phyloP scores from a whole-genome alignment of 1,140 invertebrate species.

The Leptinotarsa defecta region DNA sequence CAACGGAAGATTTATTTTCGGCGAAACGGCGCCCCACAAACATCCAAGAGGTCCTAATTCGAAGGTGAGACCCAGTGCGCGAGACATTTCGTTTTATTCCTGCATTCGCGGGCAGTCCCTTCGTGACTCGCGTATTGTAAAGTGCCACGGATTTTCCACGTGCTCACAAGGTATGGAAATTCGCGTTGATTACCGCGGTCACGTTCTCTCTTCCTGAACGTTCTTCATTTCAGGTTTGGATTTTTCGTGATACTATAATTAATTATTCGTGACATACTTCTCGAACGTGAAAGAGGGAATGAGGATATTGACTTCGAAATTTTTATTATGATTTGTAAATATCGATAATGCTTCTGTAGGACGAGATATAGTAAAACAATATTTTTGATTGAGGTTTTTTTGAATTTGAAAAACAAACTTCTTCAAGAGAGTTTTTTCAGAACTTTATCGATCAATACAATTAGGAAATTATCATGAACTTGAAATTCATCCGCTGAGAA shows the following conservation, averaged over 20 bases:
- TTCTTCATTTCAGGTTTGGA: conserved; percentile 7
- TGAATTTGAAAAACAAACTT: too few relatives aligned
- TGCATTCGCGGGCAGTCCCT: conserved; percentile 31
- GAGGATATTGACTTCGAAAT: too few relatives aligned
- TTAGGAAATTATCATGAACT: too few relatives aligned
- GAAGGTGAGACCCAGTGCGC: conserved; percentile 18
- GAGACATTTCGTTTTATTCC: conserved; percentile 26
- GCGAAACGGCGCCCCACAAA: conserved; percentile 2
- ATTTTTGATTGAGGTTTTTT: too few relatives aligned
- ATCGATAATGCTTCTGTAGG: too few relatives aligned
- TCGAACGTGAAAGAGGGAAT: neutral
- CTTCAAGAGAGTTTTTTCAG: too few relatives aligned
- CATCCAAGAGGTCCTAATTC: conserved; percentile 21
- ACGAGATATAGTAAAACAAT: too few relatives aligned
- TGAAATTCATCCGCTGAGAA: too few relatives aligned
- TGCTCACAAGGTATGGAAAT: conserved; percentile 8
- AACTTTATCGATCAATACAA: too few relatives aligned
- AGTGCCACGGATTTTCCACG: conserved; percentile 24
- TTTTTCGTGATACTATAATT: neutral
- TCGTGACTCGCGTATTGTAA: conserved; percentile 31
- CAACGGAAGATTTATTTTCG: neutral
- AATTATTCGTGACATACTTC: neutral
- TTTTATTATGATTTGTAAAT: too few relatives aligned
- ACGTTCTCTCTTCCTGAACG: neutral
- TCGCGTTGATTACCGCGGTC: neutral